phyloP scores from a whole-genome alignment of 1,140 invertebrate genomes.

The Ladona fulva region DNA sequence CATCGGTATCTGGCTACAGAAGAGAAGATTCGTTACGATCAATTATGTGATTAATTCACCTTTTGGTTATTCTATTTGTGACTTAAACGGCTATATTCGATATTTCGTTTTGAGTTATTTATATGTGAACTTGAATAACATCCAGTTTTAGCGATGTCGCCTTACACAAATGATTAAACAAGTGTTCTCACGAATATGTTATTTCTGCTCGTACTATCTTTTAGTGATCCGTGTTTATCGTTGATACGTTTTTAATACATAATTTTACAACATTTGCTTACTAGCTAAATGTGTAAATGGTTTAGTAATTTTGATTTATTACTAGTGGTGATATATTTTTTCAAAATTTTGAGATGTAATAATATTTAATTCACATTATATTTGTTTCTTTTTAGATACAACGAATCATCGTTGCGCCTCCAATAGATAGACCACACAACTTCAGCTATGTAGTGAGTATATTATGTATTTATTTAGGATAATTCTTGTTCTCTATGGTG shows the following conservation, averaged over 20 bases:
- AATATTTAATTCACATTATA: too few relatives aligned
- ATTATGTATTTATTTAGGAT: background rate
- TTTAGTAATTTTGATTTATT: too few relatives aligned
- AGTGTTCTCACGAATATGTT: background rate
- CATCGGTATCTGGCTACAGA: constrained; percentile 28
- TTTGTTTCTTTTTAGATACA: background rate
- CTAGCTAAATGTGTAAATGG: too few relatives aligned
- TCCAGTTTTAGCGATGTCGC: background rate
- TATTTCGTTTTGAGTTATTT: too few relatives aligned
- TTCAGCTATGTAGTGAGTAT: constrained; percentile 31
- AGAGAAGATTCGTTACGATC: background rate
- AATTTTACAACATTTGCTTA: too few relatives aligned
- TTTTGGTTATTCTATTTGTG: background rate
- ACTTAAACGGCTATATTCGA: background rate
- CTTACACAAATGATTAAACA: background rate
- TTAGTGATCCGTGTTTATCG: too few relatives aligned
- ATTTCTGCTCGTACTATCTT: too few relatives aligned
- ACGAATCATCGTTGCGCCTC: background rate
- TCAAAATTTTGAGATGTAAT: too few relatives aligned
- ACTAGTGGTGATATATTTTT: too few relatives aligned
- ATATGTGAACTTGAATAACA: background rate
- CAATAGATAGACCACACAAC: constrained; percentile 9
- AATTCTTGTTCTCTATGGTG: too few relatives aligned
- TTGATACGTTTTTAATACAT: too few relatives aligned
- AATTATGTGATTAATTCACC: background rate